Evolutionary conservation across 2,113 vertebrate genomes (phyloP), one percentile per base, ranked within the genome.

Genomic region (Proteles cristata): DNA sequence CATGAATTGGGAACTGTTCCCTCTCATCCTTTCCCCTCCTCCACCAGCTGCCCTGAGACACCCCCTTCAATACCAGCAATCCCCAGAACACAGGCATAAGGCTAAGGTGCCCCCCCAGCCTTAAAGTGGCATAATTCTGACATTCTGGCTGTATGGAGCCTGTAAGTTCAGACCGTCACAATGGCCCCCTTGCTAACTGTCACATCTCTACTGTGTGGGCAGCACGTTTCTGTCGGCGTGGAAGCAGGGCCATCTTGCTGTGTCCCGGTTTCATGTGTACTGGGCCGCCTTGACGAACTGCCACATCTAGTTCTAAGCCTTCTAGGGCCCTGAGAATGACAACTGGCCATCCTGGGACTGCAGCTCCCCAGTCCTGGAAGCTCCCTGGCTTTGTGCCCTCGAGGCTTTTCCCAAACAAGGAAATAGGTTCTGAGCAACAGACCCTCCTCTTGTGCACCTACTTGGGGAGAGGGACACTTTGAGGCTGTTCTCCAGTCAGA

Each of bases 31-130:
- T 79, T 26, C 33, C 43, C 25, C 5, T 68, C 39, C 33, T 55
- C 50, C 45, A 48, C 33, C n/a, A n/a, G 39, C 53, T 58, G 85
- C 17, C 28, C 16, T 73, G 63, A 92, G n/a, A 65, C 11, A 25
- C 7, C 0, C 7, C 35, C 25, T 39, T 73, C 2, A 0, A 6
- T n/a, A 3, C 12, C 12, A 15, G 35, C 28, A n/a, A 8, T 28
- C 43, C n/a, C 81, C 14, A 65, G 93, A 89, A 23, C 45, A 33
- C 3, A 80, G 28, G 31, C 11, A 23, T 35, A 93, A 65, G 28
- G 5, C 7, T 2, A n/a, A 63, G n/a, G 43, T 48, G 53, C 53
- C 39, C 39, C 45, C 53, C 53, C 7, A 9, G 28, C 28, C 74
- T 35, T 53, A 43, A 28, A 5, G 0, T 4, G 35, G 55, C 90